Evolutionary conservation across 1,140 invertebrate species (phyloP), one percentile per base, ranked within the genome.

Genomic region (Teleogryllus occipitalis): DNA sequence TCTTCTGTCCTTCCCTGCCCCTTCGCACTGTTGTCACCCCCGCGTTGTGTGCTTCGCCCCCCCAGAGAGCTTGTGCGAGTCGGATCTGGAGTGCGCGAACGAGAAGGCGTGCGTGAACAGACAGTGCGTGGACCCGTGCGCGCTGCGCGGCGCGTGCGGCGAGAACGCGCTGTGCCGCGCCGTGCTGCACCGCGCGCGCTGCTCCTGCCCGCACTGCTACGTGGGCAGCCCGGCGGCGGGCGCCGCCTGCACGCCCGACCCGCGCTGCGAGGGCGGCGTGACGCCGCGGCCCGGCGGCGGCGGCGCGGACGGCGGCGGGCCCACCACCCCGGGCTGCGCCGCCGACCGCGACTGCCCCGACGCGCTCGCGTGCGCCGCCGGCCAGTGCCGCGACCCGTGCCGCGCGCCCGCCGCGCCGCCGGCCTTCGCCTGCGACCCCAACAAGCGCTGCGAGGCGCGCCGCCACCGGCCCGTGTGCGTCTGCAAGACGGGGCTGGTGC

Each of bases 21-120:
- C 65, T 74, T 78, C 77, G 54, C 81, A 81, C 80, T 81, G 49
- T 74, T 77, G 46, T 72, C 10, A 47, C 8, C 27, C 8, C 27
- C 78, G 27, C 39, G 76, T 22, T n/a, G 48, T 8, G 21, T 18
- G 54, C 54, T 80, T 79, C 80, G 47, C 78, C 80, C 80, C 83
- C 85, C 84, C 91, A 95, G 94, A 94, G 89, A 92, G 92, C 89
- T 93, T 95, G 91, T 97, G 96, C 89, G 92, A 92, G 87, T 93
- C 91, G 86, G 94, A 97, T 90, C 90, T 91, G 88, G 95, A 96
- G 88, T 97, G 96, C 89, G 91, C 94, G 81, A 92, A 93, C 87
- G 94, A 96, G 87, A 94, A 95, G 89, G 93, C 94, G 85, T 97
- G 96, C 90, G 91, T 96, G 86, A 93, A 93, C 87, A 89, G 91